phyloP scores from a whole-genome alignment of 1,140 invertebrate genomes.

The Pantala flavescens region DNA sequence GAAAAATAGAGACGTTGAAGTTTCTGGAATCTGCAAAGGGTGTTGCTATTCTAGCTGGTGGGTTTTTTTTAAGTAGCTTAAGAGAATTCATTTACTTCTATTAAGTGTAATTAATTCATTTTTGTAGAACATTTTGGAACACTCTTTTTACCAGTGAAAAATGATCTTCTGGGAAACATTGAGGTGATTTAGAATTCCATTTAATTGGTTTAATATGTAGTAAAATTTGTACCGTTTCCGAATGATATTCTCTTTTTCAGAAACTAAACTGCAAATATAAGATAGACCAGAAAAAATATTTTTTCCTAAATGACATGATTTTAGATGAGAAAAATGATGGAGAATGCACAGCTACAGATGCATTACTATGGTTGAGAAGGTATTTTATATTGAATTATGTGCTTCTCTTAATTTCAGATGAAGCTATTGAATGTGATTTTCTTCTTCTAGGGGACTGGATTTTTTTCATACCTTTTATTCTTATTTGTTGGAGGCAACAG shows the following conservation, averaged over 20 bases:
- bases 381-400: constrained; percentile 27
- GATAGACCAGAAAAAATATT: constrained; percentile 40
- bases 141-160: constrained; percentile 55
- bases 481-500: constrained; percentile 41
- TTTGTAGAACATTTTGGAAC: constrained; percentile 59
- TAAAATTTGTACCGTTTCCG: too few relatives aligned
- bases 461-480: constrained; percentile 48
- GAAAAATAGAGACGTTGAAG: neutral
- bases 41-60: neutral
- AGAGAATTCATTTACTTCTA: too few relatives aligned
- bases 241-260: constrained; percentile 25
- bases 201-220: constrained; percentile 18
- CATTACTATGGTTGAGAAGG: constrained; percentile 58
- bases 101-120: neutral
- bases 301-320: constrained; percentile 55
- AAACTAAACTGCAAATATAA: constrained; percentile 50
- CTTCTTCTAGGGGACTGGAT: constrained; percentile 42
- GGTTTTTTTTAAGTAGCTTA: neutral
- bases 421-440: neutral
- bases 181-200: constrained; percentile 41
- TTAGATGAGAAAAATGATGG: constrained; percentile 41
- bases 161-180: constrained; percentile 63
- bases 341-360: constrained; percentile 42
- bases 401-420: constrained; percentile 24
- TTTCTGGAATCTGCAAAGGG: neutral